Evolutionary conservation across 30 jellyfish, hydroid and myxozoan species (phyloP).

Genomic region (Phacellophora camtschatica): DNA sequence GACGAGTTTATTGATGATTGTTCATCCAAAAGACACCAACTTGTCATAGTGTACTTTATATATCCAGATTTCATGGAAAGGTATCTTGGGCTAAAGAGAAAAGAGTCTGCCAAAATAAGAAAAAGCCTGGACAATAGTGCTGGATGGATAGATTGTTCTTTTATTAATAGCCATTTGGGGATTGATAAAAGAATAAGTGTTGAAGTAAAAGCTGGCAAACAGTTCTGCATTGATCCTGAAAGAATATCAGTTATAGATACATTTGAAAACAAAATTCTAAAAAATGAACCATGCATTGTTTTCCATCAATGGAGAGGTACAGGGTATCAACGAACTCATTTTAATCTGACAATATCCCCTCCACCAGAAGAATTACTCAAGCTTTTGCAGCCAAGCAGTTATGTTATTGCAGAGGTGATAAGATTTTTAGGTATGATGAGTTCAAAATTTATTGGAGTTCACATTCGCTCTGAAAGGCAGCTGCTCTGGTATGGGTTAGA

Average conservation of each 20-base stretch:
- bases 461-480: slow-evolving; percentile 93
- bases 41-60: slow-evolving; percentile 66
- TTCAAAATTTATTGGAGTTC: slow-evolving; percentile 72
- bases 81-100: slow-evolving; percentile 44
- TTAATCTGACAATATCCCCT: slow-evolving; percentile 34
- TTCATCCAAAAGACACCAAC: slow-evolving; percentile 18
- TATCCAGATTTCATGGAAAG: slow-evolving; percentile 24
- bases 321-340: slow-evolving; percentile 91
- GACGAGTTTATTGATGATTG: slow-evolving; percentile 40
- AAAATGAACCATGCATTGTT: slow-evolving; percentile 67
- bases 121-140: slow-evolving; percentile 4
- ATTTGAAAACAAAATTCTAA: slow-evolving; percentile 44
- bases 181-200: slow-evolving; percentile 58
- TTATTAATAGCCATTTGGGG: slow-evolving; percentile 56
- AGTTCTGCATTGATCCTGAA: slow-evolving; percentile 89
- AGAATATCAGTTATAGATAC: slow-evolving; percentile 19
- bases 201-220: slow-evolving; percentile 56
- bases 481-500: slow-evolving; percentile 76
- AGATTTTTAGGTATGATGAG: slow-evolving; percentile 42
- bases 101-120: slow-evolving; percentile 20
- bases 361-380: slow-evolving; percentile 51
- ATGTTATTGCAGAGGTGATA: slow-evolving; percentile 61
- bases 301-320: slow-evolving; percentile 91
- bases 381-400: slow-evolving; percentile 59
- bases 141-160: slow-evolving; percentile 84